A percentile compares a stretch with the other conserved stretches of the same genome.
Evolutionary conservation across 2,797 vertebrate genomes (phyloP).

Genomic region (Poecilia wingei): DNA sequence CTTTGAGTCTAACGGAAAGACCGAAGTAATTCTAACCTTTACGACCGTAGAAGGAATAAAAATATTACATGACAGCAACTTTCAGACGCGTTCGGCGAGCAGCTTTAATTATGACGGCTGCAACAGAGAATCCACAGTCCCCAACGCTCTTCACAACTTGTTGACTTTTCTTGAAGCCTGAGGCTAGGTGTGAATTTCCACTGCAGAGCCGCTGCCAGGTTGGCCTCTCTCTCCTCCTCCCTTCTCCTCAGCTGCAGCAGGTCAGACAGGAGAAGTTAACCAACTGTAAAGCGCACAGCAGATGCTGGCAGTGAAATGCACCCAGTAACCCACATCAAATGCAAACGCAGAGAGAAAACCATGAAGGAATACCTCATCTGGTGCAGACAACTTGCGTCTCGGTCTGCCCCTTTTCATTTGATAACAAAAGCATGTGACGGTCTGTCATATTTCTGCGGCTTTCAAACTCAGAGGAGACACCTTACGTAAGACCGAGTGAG

Average conservation of each 20-base stretch:
- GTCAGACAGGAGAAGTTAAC: conserved; percentile 64
- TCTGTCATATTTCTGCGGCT: conserved; percentile 14
- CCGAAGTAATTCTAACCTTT: conserved; percentile 20
- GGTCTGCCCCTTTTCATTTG: conserved; percentile 23
- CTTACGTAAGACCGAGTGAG: conserved; percentile 45
- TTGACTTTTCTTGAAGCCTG: conserved; percentile 38
- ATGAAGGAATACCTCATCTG: conserved; percentile 39
- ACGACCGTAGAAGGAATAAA: conserved; percentile 6
- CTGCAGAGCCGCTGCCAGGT: conserved; percentile 49
- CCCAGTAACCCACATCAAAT: conserved; percentile 58
- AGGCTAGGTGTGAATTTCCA: conserved; percentile 75
- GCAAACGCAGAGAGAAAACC: conserved; percentile 19
- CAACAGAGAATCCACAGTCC: conserved; percentile 57
- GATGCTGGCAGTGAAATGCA: conserved; percentile 61
- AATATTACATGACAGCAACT: conserved; percentile 18
- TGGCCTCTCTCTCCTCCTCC: conserved; percentile 18
- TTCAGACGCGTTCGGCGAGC: conserved; percentile 22
- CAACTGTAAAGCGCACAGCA: conserved; percentile 48
- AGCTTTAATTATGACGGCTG: conserved; percentile 35
- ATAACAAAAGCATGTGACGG: conserved; percentile 52
- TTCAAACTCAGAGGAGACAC: conserved; percentile 48
- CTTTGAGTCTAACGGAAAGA: conserved; percentile 7
- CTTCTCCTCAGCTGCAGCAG: conserved; percentile 31
- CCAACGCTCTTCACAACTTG: conserved; percentile 53
- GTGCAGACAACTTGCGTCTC: conserved; percentile 10